Percentiles rank a stretch among this genome's conserved stretches.
These are phyloP conservation scores for Perizoma flavofasciatum DNA, from an alignment of 2,888 invertebrate species.

Conservation along the genomic window DNA sequence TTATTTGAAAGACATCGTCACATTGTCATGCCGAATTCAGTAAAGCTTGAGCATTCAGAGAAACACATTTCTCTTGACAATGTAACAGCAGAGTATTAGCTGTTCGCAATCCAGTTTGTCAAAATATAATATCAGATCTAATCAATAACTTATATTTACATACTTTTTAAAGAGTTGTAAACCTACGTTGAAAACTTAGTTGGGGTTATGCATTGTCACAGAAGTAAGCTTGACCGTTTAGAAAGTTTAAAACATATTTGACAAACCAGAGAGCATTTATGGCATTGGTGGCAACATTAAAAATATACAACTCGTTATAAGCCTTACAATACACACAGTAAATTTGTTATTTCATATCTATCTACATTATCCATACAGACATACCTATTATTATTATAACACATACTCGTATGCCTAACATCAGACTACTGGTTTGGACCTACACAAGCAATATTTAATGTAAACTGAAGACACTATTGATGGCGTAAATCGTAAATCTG, in stretches of 20 bases:
- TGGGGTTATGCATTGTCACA: slow-evolving; percentile 26
- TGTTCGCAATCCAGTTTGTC: slow-evolving; percentile 16
- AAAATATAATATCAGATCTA: slow-evolving; percentile 9
- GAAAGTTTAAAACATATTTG: slow-evolving; percentile 10
- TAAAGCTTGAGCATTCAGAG: slow-evolving; percentile 1
- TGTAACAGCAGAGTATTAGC: slow-evolving; percentile 7
- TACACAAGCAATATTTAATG: slow-evolving; percentile 27
- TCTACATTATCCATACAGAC: slow-evolving; percentile 49
- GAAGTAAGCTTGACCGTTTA: slow-evolving; percentile 16
- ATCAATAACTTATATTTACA: slow-evolving; percentile 22
- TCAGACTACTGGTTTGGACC: slow-evolving; percentile 30
- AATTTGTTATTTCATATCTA: slow-evolving; percentile 56
- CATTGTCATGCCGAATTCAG: slow-evolving; percentile 20
- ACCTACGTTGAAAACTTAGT: slow-evolving; percentile 12
- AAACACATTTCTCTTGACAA: slow-evolving; percentile 21
- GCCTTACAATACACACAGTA: slow-evolving; percentile 45
- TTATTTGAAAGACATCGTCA: neutral
- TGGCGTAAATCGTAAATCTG: slow-evolving; percentile 13
- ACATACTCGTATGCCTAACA: slow-evolving; percentile 14
- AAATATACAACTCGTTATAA: slow-evolving; percentile 47
- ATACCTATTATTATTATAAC: slow-evolving; percentile 31
- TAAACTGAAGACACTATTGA: slow-evolving; percentile 23
- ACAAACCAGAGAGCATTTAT: slow-evolving; percentile 20
- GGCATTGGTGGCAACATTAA: slow-evolving; percentile 30
- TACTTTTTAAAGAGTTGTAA: slow-evolving; percentile 5